Evolutionary conservation across 2,888 invertebrate genomes (phyloP).

Genomic region (Drosophila atroscutellata): DNA sequence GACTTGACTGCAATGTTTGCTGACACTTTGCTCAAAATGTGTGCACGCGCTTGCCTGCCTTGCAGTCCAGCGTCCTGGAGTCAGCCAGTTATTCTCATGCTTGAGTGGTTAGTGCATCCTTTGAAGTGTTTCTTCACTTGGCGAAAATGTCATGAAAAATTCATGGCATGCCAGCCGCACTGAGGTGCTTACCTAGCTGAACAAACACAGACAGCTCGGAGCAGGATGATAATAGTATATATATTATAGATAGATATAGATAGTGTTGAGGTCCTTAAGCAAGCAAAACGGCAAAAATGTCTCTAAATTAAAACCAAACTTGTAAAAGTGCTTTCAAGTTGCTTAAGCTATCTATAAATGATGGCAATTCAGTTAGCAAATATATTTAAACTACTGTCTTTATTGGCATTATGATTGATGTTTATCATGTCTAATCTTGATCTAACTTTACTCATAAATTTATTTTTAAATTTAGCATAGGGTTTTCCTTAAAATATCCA

Average conservation of each 20-base stretch:
- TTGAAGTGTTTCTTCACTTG: conserved; percentile 50
- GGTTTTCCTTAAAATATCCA: background rate
- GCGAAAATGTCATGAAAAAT: conserved; percentile 81
- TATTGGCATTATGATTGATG: background rate
- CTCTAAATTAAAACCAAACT: conserved; percentile 2
- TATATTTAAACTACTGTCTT: background rate
- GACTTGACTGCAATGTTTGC: conserved; percentile 57
- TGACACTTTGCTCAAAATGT: conserved; percentile 44
- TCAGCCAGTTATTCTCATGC: conserved; percentile 45
- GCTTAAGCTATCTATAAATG: background rate
- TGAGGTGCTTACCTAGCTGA: conserved; percentile 45
- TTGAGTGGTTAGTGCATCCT: conserved; percentile 50
- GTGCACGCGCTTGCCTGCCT: conserved; percentile 32
- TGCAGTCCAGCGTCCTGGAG: background rate
- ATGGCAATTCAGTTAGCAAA: background rate
- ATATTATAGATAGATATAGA: background rate
- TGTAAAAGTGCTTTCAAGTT: background rate
- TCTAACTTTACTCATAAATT: background rate
- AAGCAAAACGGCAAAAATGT: conserved; percentile 1
- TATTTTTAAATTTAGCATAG: background rate
- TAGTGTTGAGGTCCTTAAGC: conserved; percentile 11
- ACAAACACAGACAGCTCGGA: conserved; percentile 32
- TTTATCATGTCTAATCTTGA: background rate
- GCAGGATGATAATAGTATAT: conserved; percentile 11
- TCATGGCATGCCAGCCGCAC: conserved; percentile 67